Conservation (phyloP, 2,113 vertebrate species). For the Chunga burmeisteri region DNA sequence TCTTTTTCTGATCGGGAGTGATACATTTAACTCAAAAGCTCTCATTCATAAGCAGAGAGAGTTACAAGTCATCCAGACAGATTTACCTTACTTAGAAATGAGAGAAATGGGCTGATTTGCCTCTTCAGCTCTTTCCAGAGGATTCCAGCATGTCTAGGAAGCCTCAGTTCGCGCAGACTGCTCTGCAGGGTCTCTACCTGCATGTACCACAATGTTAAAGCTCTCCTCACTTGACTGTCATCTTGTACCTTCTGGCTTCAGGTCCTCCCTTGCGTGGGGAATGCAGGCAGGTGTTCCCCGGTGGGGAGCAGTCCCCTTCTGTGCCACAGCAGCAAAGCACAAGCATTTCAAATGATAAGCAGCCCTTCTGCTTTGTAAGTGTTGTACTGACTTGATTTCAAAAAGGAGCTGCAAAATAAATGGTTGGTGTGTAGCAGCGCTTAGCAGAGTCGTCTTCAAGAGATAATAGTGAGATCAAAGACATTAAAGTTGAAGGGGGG, state of each 20-base stretch:
- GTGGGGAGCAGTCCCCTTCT: not conserved
- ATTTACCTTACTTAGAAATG: not conserved
- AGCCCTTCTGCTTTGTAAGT: not conserved
- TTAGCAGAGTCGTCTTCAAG: not conserved
- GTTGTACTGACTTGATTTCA: not conserved
- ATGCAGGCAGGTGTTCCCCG: rapidly evolving
- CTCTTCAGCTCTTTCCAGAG: not conserved
- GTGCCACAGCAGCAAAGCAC: not conserved
- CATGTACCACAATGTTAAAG: rapidly evolving
- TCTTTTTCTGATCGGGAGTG: slow-evolving; percentile 10
- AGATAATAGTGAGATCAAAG: not conserved
- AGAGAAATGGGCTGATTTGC: not conserved
- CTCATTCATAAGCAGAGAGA: slow-evolving; percentile 4
- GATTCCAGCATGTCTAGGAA: not conserved
- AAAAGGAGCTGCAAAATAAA: not conserved
- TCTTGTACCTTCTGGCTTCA: not conserved
- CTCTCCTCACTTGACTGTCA: not conserved
- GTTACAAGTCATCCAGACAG: not conserved
- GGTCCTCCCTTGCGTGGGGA: not conserved
- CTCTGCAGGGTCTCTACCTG: not conserved
- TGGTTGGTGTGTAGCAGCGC: not conserved
- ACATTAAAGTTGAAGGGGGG: not conserved
- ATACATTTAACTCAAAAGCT: slow-evolving; percentile 15
- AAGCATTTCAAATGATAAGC: not conserved
- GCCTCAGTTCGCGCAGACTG: not conserved